A percentile compares a stretch with the other conserved stretches of the same genome.
phyloP scores from a whole-genome alignment of 1,140 invertebrate species.

The Rhysida immarginata region DNA sequence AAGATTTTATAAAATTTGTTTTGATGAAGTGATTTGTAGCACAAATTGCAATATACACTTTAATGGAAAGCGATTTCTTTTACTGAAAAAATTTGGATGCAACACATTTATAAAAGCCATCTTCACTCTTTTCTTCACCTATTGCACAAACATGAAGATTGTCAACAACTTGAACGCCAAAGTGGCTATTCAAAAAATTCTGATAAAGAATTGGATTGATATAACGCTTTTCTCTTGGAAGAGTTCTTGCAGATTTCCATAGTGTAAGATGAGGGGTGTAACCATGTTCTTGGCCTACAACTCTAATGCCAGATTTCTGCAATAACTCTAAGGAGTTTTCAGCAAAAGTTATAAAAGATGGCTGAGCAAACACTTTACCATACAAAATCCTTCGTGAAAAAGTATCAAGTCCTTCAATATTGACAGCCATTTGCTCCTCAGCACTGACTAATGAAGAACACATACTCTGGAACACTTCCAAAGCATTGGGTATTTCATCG shows the following conservation, averaged over 20 bases:
- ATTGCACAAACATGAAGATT: background rate
- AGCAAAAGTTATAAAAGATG: background rate
- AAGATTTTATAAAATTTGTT: too few relatives aligned
- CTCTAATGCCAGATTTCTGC: background rate
- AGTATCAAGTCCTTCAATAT: background rate
- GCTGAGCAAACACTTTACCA: background rate
- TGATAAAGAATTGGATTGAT: background rate
- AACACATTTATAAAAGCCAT: background rate
- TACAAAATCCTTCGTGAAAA: background rate
- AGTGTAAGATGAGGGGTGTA: constrained; percentile 1
- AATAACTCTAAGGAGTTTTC: background rate
- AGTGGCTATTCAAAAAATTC: background rate
- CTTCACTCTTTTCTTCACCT: background rate
- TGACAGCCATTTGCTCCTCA: background rate
- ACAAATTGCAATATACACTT: too few relatives aligned
- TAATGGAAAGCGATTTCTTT: too few relatives aligned
- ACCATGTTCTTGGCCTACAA: background rate
- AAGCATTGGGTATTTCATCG: background rate
- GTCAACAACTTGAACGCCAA: background rate
- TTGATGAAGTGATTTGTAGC: too few relatives aligned
- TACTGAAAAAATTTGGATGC: too few relatives aligned
- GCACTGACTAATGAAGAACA: background rate
- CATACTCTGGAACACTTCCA: background rate
- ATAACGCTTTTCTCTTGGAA: background rate
- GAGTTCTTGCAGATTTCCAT: background rate